phyloP scores from a whole-genome alignment of 2,797 vertebrate genomes.

The Diplodus sargus region DNA sequence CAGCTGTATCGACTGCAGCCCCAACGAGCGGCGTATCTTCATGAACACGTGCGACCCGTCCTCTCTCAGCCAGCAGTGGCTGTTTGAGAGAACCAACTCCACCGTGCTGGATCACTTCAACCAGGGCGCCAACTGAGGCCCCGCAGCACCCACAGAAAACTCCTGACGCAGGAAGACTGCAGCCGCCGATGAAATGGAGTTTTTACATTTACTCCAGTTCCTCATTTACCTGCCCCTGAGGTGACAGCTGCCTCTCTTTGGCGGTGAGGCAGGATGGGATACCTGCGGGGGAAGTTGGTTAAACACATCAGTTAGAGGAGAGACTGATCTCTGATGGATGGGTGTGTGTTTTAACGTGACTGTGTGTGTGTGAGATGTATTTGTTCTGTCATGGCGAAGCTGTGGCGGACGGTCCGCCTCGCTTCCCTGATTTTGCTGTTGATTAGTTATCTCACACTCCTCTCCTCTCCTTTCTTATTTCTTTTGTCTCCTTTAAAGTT shows the following conservation, averaged over 20 bases:
- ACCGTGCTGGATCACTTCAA: constrained; percentile 91
- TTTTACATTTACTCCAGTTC: constrained; percentile 13
- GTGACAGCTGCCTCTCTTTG: constrained; percentile 39
- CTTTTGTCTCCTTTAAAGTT: neutral
- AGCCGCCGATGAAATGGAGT: constrained; percentile 21
- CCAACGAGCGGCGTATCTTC: constrained; percentile 89
- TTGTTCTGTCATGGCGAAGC: neutral
- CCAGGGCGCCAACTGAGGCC: constrained; percentile 38
- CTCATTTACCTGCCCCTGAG: constrained; percentile 6
- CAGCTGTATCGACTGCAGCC: constrained; percentile 93
- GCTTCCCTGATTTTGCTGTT: constrained; percentile 27
- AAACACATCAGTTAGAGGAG: constrained; percentile 13
- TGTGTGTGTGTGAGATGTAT: constrained; percentile 12
- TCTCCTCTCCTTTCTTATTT: neutral
- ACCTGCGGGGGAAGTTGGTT: constrained; percentile 1
- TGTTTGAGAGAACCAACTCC: constrained; percentile 92
- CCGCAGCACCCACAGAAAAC: neutral
- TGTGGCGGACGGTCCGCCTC: constrained; percentile 26
- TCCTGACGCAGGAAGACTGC: constrained; percentile 11
- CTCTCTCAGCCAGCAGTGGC: constrained; percentile 92
- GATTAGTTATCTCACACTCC: constrained; percentile 31
- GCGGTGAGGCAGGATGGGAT: constrained; percentile 22
- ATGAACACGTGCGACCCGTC: constrained; percentile 92
- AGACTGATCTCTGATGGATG: constrained; percentile 19
- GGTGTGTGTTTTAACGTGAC: constrained; percentile 16